Conservation (phyloP, 2,797 vertebrate species). For the Petrocephalus schoutedeni region DNA sequence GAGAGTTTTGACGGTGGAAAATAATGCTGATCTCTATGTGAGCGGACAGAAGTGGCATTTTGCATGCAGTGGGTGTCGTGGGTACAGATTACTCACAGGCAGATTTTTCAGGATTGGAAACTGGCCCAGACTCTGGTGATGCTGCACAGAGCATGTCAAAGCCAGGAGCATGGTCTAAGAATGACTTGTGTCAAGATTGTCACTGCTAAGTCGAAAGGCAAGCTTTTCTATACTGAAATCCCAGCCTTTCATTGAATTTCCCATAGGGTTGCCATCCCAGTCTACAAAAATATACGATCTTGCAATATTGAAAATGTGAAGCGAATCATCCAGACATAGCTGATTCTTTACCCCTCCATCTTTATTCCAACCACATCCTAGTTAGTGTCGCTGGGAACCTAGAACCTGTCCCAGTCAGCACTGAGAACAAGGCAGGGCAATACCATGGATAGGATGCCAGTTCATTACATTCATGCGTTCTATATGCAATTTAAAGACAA, state of each 20-base stretch:
- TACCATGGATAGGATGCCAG: not conserved
- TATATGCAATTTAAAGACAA: not conserved
- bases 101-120: constrained; percentile 14
- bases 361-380: not conserved
- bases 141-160: not conserved
- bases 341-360: not conserved
- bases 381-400: not conserved
- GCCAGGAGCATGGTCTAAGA: not conserved
- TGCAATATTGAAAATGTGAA: not conserved
- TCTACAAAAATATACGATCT: not conserved
- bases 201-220: not conserved
- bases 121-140: not conserved
- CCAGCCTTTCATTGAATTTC: not conserved
- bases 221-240: not conserved
- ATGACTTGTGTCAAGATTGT: not conserved
- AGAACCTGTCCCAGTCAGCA: not conserved
- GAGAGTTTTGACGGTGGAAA: constrained; percentile 3
- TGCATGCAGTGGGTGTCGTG: constrained; percentile 5
- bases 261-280: not conserved
- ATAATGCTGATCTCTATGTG: not conserved
- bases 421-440: not conserved
- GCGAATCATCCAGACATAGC: not conserved
- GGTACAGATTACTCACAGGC: constrained; percentile 20
- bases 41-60: not conserved
- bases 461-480: not conserved